These are phyloP conservation scores for Mesocentrotus franciscanus DNA, from an alignment of 53 echinoderm and acorn worm species.

Conservation along the genomic window DNA sequence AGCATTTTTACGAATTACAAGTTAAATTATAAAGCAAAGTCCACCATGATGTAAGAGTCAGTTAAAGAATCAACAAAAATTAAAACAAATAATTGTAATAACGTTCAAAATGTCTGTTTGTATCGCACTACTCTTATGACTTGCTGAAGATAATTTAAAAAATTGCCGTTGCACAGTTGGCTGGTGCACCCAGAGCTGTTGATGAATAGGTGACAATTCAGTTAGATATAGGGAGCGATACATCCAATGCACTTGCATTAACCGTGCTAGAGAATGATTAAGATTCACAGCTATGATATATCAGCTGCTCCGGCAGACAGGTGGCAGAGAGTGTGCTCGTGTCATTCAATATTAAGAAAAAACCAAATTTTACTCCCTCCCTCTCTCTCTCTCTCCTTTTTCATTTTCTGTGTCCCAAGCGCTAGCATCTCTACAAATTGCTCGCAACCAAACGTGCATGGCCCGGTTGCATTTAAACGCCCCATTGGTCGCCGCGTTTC, in stretches of 20 bases:
- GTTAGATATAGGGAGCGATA: not conserved
- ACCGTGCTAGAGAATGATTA: not conserved
- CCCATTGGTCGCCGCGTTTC: conserved; percentile 26
- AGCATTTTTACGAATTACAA: too few species aligned
- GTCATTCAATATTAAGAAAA: conserved; percentile 30
- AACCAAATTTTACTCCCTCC: not conserved
- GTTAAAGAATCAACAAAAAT: too few species aligned
- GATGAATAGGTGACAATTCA: not conserved
- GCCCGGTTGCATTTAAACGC: conserved; percentile 41
- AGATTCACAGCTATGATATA: not conserved
- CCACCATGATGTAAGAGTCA: too few species aligned
- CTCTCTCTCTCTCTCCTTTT: not conserved
- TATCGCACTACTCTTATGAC: not conserved
- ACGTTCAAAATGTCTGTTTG: not conserved
- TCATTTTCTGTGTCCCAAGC: not conserved
- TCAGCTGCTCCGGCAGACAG: conserved; percentile 16
- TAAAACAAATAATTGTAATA: not conserved
- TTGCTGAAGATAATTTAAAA: not conserved
- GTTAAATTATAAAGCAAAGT: too few species aligned
- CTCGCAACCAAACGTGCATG: conserved; percentile 16
- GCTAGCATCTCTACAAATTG: not conserved
- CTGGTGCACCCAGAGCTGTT: not conserved
- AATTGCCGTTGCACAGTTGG: not conserved
- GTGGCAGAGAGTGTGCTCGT: not conserved
- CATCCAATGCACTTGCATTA: not conserved